Evolutionary conservation across 2,888 invertebrate genomes (phyloP), one percentile per base, ranked within the genome.

Genomic region (Sesia apiformis): DNA sequence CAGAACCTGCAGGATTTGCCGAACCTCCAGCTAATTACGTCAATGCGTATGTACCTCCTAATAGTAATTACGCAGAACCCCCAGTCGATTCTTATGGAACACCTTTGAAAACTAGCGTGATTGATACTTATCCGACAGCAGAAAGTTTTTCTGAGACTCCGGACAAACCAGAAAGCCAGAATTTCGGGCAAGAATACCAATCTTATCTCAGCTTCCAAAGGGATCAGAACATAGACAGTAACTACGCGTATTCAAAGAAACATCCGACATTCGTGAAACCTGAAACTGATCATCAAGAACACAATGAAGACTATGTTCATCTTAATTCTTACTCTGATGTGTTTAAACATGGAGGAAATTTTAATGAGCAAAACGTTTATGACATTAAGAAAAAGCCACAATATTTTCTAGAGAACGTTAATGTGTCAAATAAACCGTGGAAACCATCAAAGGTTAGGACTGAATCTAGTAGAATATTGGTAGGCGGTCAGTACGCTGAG

Each of bases 401-500:
- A 3, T 58, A 60, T 53, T 64, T 63, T 8, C 41, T 62, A 3
- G 70, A 72, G 4, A 61, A 38, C 43, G 55, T 53, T 4, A 72
- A 74, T 58, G 55, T 61, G 2, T 46, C 67, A 2, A 76, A 70
- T 23, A 70, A 63, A 4, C 69, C 75, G 3, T 76, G 75, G 74
- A 76, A 65, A 53, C 54, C 62, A 0, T 56, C 64, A 4, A 64
- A 56, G 39, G n/a, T 46, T 5, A 39, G 40, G 39, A 38, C n/a
- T 7, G 46, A 46, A 49, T 46, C 53, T n/a, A 5, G 39, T 6
- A 50, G 51, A 7, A 63, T 81, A 0, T 63, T 85, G 51, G 83
- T 86, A 0, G 87, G 87, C 5, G 87, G 87, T 0, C 76, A 77
- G 53, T 87, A 88, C 46, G 87, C 88, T 0, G 88, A 89, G 56